phyloP scores from a whole-genome alignment of 2,888 invertebrate species.

The Synanthedon vespiformis region DNA sequence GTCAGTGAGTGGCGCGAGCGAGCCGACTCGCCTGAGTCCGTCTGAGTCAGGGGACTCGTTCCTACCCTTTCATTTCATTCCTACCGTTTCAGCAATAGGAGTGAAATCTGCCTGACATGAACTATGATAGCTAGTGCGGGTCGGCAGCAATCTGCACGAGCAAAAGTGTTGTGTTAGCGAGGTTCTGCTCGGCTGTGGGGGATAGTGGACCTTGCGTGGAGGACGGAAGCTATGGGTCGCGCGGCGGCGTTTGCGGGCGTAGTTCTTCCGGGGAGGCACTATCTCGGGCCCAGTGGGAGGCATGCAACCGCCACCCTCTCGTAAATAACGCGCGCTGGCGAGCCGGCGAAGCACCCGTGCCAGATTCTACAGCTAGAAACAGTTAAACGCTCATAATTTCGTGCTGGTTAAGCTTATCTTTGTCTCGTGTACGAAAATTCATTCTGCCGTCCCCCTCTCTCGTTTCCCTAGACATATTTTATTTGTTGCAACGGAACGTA shows the following conservation, averaged over 20 bases:
- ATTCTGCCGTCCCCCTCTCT: slow-evolving; percentile 54
- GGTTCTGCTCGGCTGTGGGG: slow-evolving; percentile 23
- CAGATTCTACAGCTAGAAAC: slow-evolving; percentile 71
- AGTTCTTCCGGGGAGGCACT: slow-evolving; percentile 65
- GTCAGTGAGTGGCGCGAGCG: slow-evolving; percentile 31
- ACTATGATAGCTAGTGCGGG: slow-evolving; percentile 34
- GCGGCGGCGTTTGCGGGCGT: slow-evolving; percentile 28
- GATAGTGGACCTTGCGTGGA: slow-evolving; percentile 18
- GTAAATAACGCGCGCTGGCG: slow-evolving; percentile 70
- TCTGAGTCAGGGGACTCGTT: slow-evolving; percentile 24
- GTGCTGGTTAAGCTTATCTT: slow-evolving; percentile 71
- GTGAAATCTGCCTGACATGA: slow-evolving; percentile 43
- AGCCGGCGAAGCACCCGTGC: slow-evolving; percentile 70
- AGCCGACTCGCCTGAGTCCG: slow-evolving; percentile 32
- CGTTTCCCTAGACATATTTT: slow-evolving; percentile 64
- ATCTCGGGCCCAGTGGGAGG: slow-evolving; percentile 59
- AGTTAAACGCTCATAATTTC: slow-evolving; percentile 72
- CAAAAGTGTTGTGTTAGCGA: slow-evolving; percentile 47
- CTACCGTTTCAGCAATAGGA: slow-evolving; percentile 45
- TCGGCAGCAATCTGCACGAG: slow-evolving; percentile 58
- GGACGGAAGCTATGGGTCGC: slow-evolving; percentile 22
- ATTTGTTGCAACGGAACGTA: slow-evolving; percentile 59
- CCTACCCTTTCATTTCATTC: slow-evolving; percentile 11
- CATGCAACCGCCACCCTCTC: slow-evolving; percentile 51
- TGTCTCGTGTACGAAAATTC: slow-evolving; percentile 68